Conservation (phyloP, 1,140 invertebrate genomes). For the Drosophila lacteicornis region DNA sequence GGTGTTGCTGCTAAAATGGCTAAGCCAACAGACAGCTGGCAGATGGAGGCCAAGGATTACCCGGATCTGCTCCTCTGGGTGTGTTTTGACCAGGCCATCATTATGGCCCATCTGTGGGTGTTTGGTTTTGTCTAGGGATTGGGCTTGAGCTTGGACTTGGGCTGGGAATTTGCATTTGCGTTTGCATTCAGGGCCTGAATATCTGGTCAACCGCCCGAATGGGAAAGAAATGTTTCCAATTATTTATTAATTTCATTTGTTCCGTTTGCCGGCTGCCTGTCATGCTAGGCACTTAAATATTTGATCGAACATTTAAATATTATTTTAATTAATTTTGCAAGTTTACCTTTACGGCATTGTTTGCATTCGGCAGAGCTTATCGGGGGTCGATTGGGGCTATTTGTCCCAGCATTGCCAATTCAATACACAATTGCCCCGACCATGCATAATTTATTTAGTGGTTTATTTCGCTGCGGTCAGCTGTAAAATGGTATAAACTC, state of each 20-base stretch:
- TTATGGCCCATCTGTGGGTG: constrained; percentile 39
- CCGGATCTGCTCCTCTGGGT: constrained; percentile 45
- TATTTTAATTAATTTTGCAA: constrained; percentile 76
- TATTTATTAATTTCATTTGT: constrained; percentile 61
- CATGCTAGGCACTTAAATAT: constrained; percentile 54
- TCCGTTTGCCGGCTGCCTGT: constrained; percentile 9
- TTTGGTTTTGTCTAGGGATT: neutral
- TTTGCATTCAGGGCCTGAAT: constrained; percentile 15
- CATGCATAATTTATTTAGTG: constrained; percentile 78
- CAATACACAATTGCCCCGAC: constrained; percentile 57
- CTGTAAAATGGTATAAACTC: constrained; percentile 43
- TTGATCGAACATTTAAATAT: constrained; percentile 69
- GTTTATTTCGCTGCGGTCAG: constrained; percentile 67
- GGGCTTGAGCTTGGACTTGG: neutral
- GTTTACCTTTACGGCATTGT: constrained; percentile 51
- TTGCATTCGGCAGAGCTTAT: constrained; percentile 42
- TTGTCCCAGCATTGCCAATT: constrained; percentile 41
- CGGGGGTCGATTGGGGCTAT: constrained; percentile 9
- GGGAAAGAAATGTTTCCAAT: constrained; percentile 32
- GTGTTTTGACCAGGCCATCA: constrained; percentile 45
- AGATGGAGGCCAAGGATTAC: constrained; percentile 38
- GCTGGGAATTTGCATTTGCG: constrained; percentile 1
- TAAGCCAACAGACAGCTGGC: constrained; percentile 58
- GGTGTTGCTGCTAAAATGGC: constrained; percentile 40
- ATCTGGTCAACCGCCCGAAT: constrained; percentile 9